Base-by-base conservation (phyloP, 1,140 invertebrate genomes). In the Trichoplusia ni region DNA sequence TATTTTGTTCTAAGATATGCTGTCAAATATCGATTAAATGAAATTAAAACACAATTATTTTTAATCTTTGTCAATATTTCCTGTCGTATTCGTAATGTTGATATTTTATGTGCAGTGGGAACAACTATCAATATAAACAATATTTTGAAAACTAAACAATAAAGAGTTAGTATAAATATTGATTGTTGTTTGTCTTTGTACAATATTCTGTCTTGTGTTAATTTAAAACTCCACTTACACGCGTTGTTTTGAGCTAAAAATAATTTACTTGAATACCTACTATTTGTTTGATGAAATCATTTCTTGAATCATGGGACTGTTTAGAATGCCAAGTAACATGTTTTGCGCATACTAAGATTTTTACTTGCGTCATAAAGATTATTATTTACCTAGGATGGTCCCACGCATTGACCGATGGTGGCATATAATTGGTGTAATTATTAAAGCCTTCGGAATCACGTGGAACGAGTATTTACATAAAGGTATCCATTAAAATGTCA, bases 21-120 rank as follows among this genome's bases (percentile, higher is more conserved):
- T 40, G 54, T 44, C 35, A 56, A 40, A 14, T 56, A 29, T 56
- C 23, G 37, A 58, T 58, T 40, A 58, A 58, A 58, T 58, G 38
- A 58, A 58, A 58, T 58, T 58, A 58, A 42, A 42, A 19, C 37
- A 27, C 11, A 29, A 21, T 40, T 49, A 42, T 42, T 21, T 42
- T 2, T 42, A 29, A 29, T 18, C 13, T 35, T 33, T 51, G 27
- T 51, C 47, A 14, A 51, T 27, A 7, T 51, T 9, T 19, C 47
- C 47, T 33, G 14, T 19, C 29, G 19, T 9, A 29, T 23, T 49
- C 13, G n/a, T n/a, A n/a, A 31, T n/a, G 35, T 54, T 54, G 51
- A 38, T 54, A 54, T 40, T 54, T 38, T 14, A 38, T 13, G 51
- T 54, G 11, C 21, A 40, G 35, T 7, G 11, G 31, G 5, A 38